A percentile compares a stretch with the other conserved stretches of the same genome.
Evolutionary conservation across 1,140 invertebrate genomes (phyloP).

Genomic region (Lepidurus packardi): DNA sequence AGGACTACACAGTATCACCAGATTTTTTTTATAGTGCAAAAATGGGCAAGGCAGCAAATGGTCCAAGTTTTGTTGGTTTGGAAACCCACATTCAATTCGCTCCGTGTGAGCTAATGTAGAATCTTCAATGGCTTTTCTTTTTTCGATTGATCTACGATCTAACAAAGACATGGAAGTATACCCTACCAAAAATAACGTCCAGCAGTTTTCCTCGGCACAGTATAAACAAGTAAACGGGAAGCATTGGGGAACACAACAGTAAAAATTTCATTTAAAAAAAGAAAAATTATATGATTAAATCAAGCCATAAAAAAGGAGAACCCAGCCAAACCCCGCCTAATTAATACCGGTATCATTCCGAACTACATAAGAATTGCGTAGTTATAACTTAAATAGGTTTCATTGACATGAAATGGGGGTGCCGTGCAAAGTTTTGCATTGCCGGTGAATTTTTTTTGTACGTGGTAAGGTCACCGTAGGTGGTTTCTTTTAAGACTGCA

Average conservation of each 20-base stretch:
- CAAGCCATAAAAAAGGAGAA: neutral
- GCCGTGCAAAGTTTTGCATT: neutral
- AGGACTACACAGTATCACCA: conserved; percentile 16
- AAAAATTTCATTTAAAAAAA: neutral
- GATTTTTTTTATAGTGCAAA: conserved; percentile 10
- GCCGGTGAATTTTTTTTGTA: conserved; percentile 9
- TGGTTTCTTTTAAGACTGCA: neutral
- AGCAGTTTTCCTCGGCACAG: neutral
- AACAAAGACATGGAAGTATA: neutral
- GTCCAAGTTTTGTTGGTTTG: conserved; percentile 9
- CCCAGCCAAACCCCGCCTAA: conserved; percentile 5
- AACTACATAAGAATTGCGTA: conserved; percentile 16
- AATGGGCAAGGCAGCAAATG: conserved; percentile 21
- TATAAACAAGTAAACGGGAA: neutral
- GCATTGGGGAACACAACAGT: conserved; percentile 3
- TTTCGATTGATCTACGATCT: neutral
- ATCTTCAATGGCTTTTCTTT: neutral
- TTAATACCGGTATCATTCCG: conserved; percentile 21
- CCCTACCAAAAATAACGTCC: neutral
- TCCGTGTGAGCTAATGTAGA: conserved; percentile 18
- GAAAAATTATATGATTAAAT: neutral
- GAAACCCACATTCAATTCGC: neutral
- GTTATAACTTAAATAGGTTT: conserved; percentile 9
- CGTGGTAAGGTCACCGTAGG: neutral
- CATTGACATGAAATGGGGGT: neutral